A percentile compares a stretch with the other conserved stretches of the same genome.
Conservation (phyloP, 2,797 vertebrate genomes). For the Etheostoma nigrum region DNA sequence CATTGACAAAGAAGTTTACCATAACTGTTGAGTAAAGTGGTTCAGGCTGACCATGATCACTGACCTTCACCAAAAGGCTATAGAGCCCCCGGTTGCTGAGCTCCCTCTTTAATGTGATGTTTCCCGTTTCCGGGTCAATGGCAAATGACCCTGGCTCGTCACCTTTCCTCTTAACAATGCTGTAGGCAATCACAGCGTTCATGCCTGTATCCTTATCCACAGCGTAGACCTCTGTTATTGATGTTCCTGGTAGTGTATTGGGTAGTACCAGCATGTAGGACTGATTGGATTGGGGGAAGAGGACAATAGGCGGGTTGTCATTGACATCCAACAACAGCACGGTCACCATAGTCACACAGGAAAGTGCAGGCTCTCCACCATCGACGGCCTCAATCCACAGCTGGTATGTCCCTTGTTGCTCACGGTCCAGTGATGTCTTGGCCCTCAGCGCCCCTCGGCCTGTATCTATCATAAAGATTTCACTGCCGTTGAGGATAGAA, state of each 20-base stretch:
- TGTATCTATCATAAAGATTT: conserved; percentile 97
- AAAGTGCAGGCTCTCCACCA: conserved; percentile 93
- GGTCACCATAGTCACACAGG: conserved; percentile 94
- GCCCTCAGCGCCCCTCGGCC: conserved; percentile 94
- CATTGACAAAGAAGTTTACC: conserved; percentile 99
- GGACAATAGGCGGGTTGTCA: conserved; percentile 96
- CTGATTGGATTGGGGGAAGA: conserved; percentile 98
- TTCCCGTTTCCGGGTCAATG: conserved; percentile 96
- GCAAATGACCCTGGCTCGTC: conserved; percentile 93
- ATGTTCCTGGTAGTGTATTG: conserved; percentile 93
- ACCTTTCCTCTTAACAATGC: conserved; percentile 95
- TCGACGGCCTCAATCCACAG: conserved; percentile 96
- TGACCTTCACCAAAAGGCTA: conserved; percentile 96
- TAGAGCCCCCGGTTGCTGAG: conserved; percentile 94
- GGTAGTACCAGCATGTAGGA: conserved; percentile 96
- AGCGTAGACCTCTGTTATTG: conserved; percentile 97
- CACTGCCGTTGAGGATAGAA: conserved; percentile 95
- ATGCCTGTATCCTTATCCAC: conserved; percentile 98
- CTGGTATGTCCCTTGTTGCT: conserved; percentile 95
- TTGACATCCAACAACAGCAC: conserved; percentile 97
- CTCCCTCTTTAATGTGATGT: conserved; percentile 95
- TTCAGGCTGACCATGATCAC: conserved; percentile 96
- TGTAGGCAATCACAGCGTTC: conserved; percentile 98
- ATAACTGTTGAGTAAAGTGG: conserved; percentile 94
- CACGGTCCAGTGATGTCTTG: conserved; percentile 93